Base-by-base conservation (phyloP, 2,113 vertebrate genomes). In the Calypte anna region DNA sequence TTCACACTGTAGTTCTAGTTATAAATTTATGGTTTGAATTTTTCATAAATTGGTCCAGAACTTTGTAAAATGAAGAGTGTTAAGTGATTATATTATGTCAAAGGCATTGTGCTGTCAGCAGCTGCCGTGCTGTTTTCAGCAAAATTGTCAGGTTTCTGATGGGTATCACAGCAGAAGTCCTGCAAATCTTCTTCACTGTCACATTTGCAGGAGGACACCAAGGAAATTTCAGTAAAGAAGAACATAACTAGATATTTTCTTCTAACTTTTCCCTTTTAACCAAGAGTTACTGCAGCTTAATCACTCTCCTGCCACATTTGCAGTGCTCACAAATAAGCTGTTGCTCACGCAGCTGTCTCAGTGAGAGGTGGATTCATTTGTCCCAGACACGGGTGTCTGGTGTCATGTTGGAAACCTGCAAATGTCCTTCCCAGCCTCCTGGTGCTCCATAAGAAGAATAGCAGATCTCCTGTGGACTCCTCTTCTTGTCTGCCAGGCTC, bases 321-420 rank as follows among this genome's bases (percentile, higher is more conserved):
- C 25, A 62, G 36, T 21, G 20, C 86, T 75, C 53, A 63, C 36
- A 43, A 4, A 19, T n/a, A 54, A 48, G 6, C 31, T 62, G n/a
- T 44, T 54, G 22, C 28, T 64, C 15, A 5, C 36, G 66, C n/a
- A 33, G 21, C 21, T 53, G 15, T 50, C 14, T 58, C 7, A 7
- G 8, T 22, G 51, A 21, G 51, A 14, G 9, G 1, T 27, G 30
- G 20, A 44, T 79, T 20, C 23, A 4, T 74, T 22, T 91, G 19
- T 20, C 5, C 53, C 43, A 33, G 43, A 31, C 19, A 3, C 0
- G 0, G 13, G 7, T 70, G 36, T 43, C 31, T 61, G 8, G 6
- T 70, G 25, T 61, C 12, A 0, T 25, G 27, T 12, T 53, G 53
- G 50, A 51, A 46, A n/a, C 7, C 18, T 59, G 40, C 24, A 20